Conservation (phyloP, 2,888 invertebrate genomes). For the Cyclophora albipunctata region DNA sequence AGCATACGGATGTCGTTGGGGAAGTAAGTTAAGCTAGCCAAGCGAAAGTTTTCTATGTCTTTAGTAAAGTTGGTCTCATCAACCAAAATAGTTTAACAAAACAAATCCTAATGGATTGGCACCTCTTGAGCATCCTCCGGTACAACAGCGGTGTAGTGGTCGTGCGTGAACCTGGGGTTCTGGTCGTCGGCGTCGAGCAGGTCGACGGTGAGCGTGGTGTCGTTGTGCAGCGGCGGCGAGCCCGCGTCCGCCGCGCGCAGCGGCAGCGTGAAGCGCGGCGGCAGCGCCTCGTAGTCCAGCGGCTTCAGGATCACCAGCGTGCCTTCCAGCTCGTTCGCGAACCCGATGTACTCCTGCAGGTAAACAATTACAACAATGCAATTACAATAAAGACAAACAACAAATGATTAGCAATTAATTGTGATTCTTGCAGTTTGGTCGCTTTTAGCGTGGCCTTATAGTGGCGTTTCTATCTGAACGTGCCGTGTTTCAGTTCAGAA, state of each 20-base stretch:
- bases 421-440: too few relatives aligned
- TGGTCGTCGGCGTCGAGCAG: constrained; percentile 94
- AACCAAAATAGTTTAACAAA: too few relatives aligned
- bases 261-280: constrained; percentile 84
- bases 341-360: constrained; percentile 84
- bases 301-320: constrained; percentile 85
- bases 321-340: constrained; percentile 90
- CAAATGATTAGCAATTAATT: too few relatives aligned
- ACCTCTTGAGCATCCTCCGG: constrained; percentile 68
- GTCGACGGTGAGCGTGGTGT: constrained; percentile 82
- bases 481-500: too few relatives aligned
- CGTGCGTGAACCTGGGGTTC: constrained; percentile 87
- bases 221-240: constrained; percentile 83
- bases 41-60: too few relatives aligned
- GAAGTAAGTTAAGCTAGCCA: too few relatives aligned
- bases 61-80: too few relatives aligned
- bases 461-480: too few relatives aligned
- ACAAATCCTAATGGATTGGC: too few relatives aligned
- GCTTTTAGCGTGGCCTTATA: too few relatives aligned
- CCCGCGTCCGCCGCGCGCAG: constrained; percentile 88
- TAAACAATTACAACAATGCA: constrained; percentile 6
- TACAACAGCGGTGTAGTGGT: constrained; percentile 82
- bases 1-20: too few relatives aligned
- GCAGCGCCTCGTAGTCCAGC: constrained; percentile 87
- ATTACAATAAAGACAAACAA: too few relatives aligned